These are phyloP conservation scores for Syngnathoides biaculeatus DNA, from an alignment of 2,113 vertebrate genomes.

Conservation along the genomic window DNA sequence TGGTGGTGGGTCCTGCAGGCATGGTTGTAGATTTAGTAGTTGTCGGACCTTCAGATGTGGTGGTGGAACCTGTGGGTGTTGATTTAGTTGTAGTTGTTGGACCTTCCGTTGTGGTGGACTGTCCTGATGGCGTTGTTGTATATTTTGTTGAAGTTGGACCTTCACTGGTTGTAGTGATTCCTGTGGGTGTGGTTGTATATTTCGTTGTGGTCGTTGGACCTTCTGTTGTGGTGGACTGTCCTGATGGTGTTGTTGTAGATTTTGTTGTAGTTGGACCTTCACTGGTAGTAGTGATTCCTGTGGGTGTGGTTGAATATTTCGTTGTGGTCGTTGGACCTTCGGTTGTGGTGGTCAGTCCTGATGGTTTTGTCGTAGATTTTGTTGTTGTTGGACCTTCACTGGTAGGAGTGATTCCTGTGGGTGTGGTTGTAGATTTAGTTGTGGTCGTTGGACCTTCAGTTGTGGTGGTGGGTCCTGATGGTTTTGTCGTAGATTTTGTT, in stretches of 20 bases:
- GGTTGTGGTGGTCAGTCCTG: neutral
- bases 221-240: neutral
- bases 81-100: neutral
- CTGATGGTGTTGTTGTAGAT: neutral
- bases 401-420: no score
- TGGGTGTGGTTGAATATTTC: neutral
- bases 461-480: no score
- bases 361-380: neutral
- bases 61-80: neutral
- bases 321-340: neutral
- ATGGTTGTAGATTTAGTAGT: neutral
- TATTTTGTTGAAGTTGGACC: conserved; percentile 10
- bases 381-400: no score
- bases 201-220: neutral
- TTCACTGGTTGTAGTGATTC: neutral
- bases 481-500: no score
- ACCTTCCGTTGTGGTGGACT: neutral
- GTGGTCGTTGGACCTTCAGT: no score
- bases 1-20: neutral
- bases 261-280: neutral
- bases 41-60: neutral
- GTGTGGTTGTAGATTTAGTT: no score
- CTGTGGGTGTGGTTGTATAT: neutral
- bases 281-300: neutral
- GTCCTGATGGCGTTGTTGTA: neutral